Percentiles rank a stretch among this genome's conserved stretches.
These are phyloP conservation scores for Heterodera filipjevi DNA, from an alignment of 2,888 invertebrate species.

Conservation along the genomic window DNA sequence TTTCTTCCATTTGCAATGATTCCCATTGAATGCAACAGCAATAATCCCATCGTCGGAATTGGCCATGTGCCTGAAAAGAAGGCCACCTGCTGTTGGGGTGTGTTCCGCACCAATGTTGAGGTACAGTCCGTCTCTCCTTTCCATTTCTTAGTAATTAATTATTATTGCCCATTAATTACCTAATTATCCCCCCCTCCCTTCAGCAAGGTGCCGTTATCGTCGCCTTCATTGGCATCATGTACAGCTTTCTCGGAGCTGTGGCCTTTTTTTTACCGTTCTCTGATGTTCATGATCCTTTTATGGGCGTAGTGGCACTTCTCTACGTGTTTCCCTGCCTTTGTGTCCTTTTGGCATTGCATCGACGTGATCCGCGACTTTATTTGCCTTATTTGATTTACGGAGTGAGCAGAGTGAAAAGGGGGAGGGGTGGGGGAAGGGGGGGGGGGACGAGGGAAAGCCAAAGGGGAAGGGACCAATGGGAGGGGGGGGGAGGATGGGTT, in stretches of 20 bases:
- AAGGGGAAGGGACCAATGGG: neutral
- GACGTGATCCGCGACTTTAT: neutral
- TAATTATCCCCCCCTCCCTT: neutral
- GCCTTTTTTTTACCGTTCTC: neutral
- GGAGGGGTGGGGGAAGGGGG: neutral
- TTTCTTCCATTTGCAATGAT: neutral
- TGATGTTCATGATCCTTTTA: neutral
- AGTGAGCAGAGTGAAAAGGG: no score
- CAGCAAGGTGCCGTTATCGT: neutral
- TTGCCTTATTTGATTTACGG: neutral
- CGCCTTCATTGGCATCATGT: neutral
- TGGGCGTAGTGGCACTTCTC: constrained; percentile 1
- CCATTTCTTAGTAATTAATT: no score
- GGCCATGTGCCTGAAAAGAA: neutral
- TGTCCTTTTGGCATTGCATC: constrained; percentile 2
- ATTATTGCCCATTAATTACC: neutral
- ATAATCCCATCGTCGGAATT: neutral
- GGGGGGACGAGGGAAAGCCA: neutral
- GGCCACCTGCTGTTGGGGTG: neutral
- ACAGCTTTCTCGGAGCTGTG: neutral
- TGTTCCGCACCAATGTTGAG: neutral
- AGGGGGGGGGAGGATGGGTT: neutral
- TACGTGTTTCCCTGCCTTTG: neutral
- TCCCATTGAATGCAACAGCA: neutral
- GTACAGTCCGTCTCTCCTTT: neutral